phyloP scores from a whole-genome alignment of 2,888 invertebrate genomes.

The Limenitis arthemis region DNA sequence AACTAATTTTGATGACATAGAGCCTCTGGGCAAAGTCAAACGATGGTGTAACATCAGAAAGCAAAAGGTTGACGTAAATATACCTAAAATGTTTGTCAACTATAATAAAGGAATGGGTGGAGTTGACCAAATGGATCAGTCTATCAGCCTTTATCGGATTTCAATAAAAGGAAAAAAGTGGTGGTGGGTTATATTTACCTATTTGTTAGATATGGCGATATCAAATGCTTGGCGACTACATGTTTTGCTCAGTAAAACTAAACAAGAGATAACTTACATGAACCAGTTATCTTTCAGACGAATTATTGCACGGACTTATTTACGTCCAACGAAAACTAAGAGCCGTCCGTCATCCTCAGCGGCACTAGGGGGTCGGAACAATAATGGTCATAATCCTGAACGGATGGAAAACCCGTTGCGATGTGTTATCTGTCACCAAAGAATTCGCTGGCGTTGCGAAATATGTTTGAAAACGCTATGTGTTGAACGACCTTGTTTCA shows the following conservation, averaged over 20 bases:
- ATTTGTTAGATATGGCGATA: slow-evolving; percentile 26
- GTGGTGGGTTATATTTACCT: slow-evolving; percentile 30
- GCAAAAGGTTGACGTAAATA: slow-evolving; percentile 26
- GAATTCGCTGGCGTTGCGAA: slow-evolving; percentile 22
- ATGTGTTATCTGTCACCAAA: slow-evolving; percentile 19
- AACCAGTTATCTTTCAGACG: slow-evolving; percentile 8
- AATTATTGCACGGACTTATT: slow-evolving; percentile 19
- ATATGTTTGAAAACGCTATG: slow-evolving; percentile 24
- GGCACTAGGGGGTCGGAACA: slow-evolving; percentile 17
- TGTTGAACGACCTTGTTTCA: slow-evolving; percentile 25
- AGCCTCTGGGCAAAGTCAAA: slow-evolving; percentile 28
- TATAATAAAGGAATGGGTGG: slow-evolving; percentile 29
- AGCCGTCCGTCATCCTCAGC: slow-evolving; percentile 21
- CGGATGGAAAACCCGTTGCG: slow-evolving; percentile 21
- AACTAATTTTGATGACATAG: slow-evolving; percentile 25
- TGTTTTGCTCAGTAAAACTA: slow-evolving; percentile 18
- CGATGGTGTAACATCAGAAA: slow-evolving; percentile 22
- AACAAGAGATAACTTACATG: slow-evolving; percentile 20
- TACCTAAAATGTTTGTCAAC: slow-evolving; percentile 24
- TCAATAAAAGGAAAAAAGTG: slow-evolving; percentile 20
- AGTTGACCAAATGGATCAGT: slow-evolving; percentile 28
- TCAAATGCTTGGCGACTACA: slow-evolving; percentile 28
- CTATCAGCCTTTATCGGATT: not conserved
- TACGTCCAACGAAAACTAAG: slow-evolving; percentile 20
- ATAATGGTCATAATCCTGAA: slow-evolving; percentile 22